Conservation (phyloP, 2,113 vertebrate species). For the Mormyrus iriodes region DNA sequence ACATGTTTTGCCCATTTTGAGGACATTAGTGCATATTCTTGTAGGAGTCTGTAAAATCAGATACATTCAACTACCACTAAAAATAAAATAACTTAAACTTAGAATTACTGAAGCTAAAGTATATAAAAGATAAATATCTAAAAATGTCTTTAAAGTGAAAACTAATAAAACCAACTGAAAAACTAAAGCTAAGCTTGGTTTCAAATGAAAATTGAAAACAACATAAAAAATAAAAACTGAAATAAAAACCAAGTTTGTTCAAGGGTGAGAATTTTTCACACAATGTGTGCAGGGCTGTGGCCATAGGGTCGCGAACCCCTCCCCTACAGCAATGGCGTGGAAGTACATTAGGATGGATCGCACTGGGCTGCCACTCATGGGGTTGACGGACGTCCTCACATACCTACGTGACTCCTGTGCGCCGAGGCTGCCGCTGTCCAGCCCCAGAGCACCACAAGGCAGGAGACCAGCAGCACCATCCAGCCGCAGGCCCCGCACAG, state of each 20-base stretch:
- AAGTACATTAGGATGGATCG: not conserved
- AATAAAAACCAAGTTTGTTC: no score
- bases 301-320: no score
- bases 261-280: not conserved
- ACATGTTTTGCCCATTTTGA: not conserved
- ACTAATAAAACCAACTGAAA: not conserved
- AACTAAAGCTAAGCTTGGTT: not conserved
- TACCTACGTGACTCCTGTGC: slow-evolving; percentile 81
- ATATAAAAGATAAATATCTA: not conserved
- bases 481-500: slow-evolving; percentile 67
- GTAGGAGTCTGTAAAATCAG: not conserved
- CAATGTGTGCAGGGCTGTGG: not conserved
- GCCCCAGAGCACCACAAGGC: slow-evolving; percentile 70
- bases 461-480: slow-evolving; percentile 77
- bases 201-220: not conserved
- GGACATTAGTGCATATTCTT: not conserved
- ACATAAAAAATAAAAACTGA: not conserved
- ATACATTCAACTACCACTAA: not conserved
- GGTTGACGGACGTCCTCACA: slow-evolving; percentile 23
- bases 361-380: not conserved
- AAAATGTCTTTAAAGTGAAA: not conserved
- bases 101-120: not conserved
- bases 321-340: not conserved
- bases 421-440: slow-evolving; percentile 64
- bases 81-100: not conserved